These are phyloP conservation scores for Amiota communis DNA, from an alignment of 2,888 invertebrate species.

Conservation along the genomic window DNA sequence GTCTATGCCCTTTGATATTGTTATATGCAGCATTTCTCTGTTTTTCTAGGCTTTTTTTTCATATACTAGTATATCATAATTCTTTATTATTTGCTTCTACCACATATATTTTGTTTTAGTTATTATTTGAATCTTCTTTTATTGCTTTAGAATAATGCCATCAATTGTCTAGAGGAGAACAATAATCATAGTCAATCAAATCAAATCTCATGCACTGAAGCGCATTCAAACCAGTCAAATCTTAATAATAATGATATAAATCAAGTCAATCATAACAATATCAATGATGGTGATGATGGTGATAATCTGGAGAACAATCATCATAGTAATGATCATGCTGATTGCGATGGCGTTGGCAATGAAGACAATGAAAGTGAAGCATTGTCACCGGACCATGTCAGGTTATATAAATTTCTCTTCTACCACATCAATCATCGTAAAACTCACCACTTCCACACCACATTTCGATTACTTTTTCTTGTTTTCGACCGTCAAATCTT, in stretches of 20 bases:
- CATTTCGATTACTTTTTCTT: no score
- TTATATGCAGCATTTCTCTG: neutral
- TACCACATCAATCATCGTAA: no score
- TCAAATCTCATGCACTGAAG: conserved; percentile 51
- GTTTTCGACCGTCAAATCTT: neutral
- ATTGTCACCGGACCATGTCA: conserved; percentile 25
- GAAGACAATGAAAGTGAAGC: no score
- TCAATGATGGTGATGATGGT: conserved; percentile 30
- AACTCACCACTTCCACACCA: no score
- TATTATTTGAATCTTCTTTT: conserved; percentile 22
- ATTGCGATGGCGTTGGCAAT: no score
- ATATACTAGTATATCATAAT: conserved; percentile 10
- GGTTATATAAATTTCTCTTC: conserved; percentile 23
- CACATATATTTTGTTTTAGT: neutral
- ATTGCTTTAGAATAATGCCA: conserved; percentile 52
- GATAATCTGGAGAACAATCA: neutral
- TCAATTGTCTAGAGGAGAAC: conserved; percentile 55
- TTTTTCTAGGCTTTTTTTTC: conserved; percentile 19
- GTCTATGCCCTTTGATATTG: no score
- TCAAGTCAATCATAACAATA: conserved; percentile 30
- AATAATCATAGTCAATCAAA: conserved; percentile 40
- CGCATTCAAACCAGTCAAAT: conserved; percentile 43
- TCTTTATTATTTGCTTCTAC: neutral
- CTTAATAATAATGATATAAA: conserved; percentile 14
- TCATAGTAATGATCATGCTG: no score